A percentile compares a stretch with the other conserved stretches of the same genome.
Conservation (phyloP, 2,113 vertebrate genomes). For the Euleptes europaea region DNA sequence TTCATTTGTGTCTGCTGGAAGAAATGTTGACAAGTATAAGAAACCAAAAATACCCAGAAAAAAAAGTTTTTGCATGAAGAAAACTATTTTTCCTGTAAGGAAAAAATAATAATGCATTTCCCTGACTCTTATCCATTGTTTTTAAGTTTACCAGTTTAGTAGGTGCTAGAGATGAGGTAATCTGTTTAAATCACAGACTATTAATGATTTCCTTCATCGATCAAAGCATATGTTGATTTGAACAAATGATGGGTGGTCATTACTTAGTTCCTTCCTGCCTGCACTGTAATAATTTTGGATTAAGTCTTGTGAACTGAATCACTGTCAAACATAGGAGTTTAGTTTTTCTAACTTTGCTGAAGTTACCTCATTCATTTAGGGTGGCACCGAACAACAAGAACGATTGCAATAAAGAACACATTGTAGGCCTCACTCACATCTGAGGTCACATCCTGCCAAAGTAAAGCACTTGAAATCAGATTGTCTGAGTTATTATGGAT, state of each 20-base stretch:
- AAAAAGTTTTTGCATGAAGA: conserved; percentile 51
- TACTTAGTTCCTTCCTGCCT: conserved; percentile 10
- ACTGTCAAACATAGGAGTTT: conserved; percentile 21
- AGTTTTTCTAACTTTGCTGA: not conserved
- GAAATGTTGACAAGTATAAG: conserved; percentile 75
- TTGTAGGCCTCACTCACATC: not conserved
- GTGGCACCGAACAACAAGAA: not conserved
- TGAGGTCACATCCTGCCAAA: too few relatives aligned
- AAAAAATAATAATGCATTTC: conserved; percentile 33
- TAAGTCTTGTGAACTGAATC: not conserved
- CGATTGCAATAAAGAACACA: not conserved
- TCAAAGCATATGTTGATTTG: not conserved
- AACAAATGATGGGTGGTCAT: conserved; percentile 15
- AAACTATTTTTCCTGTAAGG: conserved; percentile 42
- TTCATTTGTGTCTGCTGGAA: conserved; percentile 79
- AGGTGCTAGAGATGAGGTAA: conserved; percentile 42
- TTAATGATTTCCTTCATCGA: conserved; percentile 32
- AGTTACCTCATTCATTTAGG: not conserved
- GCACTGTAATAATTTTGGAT: not conserved
- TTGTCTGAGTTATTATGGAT: too few relatives aligned
- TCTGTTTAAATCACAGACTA: conserved; percentile 27
- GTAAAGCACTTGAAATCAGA: too few relatives aligned
- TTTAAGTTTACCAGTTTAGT: conserved; percentile 38
- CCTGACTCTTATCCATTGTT: conserved; percentile 21
- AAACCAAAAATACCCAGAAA: conserved; percentile 52